These are phyloP conservation scores for Antitype chi DNA, from an alignment of 2,888 invertebrate species.

Conservation along the genomic window DNA sequence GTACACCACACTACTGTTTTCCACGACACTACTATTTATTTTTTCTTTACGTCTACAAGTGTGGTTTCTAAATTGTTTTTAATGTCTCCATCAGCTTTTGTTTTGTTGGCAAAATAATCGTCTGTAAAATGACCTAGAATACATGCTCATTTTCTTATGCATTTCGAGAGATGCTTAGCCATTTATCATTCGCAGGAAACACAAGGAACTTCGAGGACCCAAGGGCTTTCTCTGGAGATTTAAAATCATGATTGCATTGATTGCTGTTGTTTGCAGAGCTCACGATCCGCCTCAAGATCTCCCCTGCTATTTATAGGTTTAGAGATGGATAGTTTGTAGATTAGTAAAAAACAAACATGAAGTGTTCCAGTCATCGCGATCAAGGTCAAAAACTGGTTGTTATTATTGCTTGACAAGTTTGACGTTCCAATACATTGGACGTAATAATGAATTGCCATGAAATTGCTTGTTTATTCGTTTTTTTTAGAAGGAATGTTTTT, in stretches of 20 bases:
- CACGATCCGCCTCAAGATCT: conserved; percentile 67
- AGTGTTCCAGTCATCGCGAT: conserved; percentile 31
- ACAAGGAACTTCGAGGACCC: conserved; percentile 46
- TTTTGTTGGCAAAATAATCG: conserved; percentile 1
- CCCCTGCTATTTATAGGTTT: conserved; percentile 39
- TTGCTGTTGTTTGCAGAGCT: conserved; percentile 70
- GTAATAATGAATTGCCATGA: conserved; percentile 56
- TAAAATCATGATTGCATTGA: conserved; percentile 71
- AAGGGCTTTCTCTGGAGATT: conserved; percentile 54
- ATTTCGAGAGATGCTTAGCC: conserved; percentile 31
- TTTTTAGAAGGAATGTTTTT: conserved; percentile 1
- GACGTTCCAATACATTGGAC: conserved; percentile 31
- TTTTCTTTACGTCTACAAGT: background rate
- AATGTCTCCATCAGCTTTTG: conserved; percentile 5
- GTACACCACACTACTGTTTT: conserved; percentile 27
- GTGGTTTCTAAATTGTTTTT: conserved; percentile 18
- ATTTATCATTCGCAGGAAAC: conserved; percentile 55
- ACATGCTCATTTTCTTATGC: conserved; percentile 27
- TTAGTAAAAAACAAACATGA: conserved; percentile 33
- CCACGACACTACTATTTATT: background rate
- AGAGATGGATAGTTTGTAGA: conserved; percentile 31
- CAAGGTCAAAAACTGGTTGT: conserved; percentile 44
- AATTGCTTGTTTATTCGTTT: conserved; percentile 42
- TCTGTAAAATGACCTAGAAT: conserved; percentile 3
- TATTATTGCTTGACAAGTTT: conserved; percentile 50